Conservation (phyloP, 2,888 invertebrate genomes). For the Malthinus flaveolus region DNA sequence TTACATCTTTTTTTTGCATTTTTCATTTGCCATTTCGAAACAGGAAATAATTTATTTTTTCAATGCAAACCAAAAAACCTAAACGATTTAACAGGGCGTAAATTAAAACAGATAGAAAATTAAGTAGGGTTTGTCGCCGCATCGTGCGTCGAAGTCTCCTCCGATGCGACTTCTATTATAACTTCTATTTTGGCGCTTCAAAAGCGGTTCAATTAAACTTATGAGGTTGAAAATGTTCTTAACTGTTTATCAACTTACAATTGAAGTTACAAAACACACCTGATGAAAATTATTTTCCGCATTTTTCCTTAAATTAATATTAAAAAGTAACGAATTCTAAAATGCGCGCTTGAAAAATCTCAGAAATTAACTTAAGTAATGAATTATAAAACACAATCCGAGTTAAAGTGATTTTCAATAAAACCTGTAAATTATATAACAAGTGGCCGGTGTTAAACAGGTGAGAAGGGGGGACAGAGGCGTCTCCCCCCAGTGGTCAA, state of each 20-base stretch:
- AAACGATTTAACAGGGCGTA: too few species aligned
- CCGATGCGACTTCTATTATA: not conserved
- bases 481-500: constrained; percentile 46
- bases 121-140: not conserved
- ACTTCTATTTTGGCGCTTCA: not conserved
- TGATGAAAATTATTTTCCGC: not conserved
- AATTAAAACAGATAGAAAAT: not conserved
- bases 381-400: not conserved
- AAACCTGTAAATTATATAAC: constrained; percentile 47
- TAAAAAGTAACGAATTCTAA: not conserved
- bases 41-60: constrained; percentile 16
- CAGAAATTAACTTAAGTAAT: not conserved
- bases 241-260: not conserved
- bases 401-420: constrained; percentile 32
- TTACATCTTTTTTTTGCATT: constrained; percentile 15
- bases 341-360: too few species aligned
- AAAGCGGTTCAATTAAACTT: not conserved
- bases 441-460: constrained; percentile 45
- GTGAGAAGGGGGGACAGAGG: constrained; percentile 38
- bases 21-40: constrained; percentile 7
- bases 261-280: not conserved
- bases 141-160: not conserved
- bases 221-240: not conserved
- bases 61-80: not conserved
- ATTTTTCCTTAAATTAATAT: not conserved